Evolutionary conservation across 2,113 vertebrate genomes (phyloP), one percentile per base, ranked within the genome.

Genomic region (Cebidichthys violaceus): DNA sequence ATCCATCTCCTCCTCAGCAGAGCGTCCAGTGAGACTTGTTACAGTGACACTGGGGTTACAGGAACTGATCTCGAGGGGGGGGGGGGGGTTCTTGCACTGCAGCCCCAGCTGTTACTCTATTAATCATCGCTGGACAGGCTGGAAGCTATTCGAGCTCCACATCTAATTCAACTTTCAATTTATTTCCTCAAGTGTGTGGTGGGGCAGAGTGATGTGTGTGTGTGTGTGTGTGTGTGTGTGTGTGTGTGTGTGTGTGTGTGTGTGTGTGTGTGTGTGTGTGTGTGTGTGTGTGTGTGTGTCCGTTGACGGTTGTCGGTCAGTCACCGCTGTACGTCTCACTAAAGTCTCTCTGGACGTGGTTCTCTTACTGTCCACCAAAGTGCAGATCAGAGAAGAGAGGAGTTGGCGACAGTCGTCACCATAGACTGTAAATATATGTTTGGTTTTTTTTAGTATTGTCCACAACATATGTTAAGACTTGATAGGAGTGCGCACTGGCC

Each of bases 41-140:
- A 77, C 29, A 37, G 43, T 68, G 71, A 57, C 55, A 50, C 20
- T 33, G 74, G 69, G 55, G 27, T 47, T 24, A 45, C 45, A 77
- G 43, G 24, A 43, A 20, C 59, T 35, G 54, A 70, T 83, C 62
- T 83, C 22, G 43, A 1, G 27, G 27, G 27, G 27, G 41, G 50
- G 65, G 31, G 37, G 54, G 47, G 52, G 27, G 57, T 52, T 17
- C n/a, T 35, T 77, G 15, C 27, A 24, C 68, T 61, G 41, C 22
- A 70, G 50, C 57, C 3, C 57, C 3, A 29, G 24, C 20, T 45
- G 33, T 54, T 67, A 37, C n/a, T 61, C 68, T 69, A 77, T 83
- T 69, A 69, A 83, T 87, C 81, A 67, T 68, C 41, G 11, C 70
- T 20, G 66, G 71, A 86, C 76, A 47, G 27, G n/a, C n/a, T n/a